These are phyloP conservation scores for Salvelinus fontinalis DNA, from an alignment of 2,113 vertebrate species.

Conservation along the genomic window DNA sequence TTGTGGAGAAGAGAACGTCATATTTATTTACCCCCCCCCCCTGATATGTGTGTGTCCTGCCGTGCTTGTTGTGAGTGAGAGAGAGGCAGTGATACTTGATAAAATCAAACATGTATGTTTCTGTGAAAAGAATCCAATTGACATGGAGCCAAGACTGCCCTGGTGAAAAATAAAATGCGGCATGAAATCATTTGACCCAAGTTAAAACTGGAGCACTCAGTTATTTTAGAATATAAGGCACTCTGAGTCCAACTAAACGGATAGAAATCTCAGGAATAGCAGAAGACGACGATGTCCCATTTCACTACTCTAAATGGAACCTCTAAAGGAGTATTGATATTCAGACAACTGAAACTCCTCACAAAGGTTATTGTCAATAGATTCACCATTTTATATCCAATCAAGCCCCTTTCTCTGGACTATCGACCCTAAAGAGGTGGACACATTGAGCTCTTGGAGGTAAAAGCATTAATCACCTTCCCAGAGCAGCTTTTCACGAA, in stretches of 20 bases:
- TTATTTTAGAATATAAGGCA: slow-evolving; percentile 44
- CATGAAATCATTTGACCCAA: slow-evolving; percentile 37
- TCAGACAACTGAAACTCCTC: slow-evolving; percentile 5
- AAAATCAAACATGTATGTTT: neutral
- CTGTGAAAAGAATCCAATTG: neutral
- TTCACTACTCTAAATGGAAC: slow-evolving; percentile 24
- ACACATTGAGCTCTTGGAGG: too few species aligned
- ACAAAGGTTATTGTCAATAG: neutral
- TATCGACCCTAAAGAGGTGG: neutral
- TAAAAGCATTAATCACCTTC: neutral
- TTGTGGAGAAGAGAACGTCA: neutral
- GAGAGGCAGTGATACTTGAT: neutral
- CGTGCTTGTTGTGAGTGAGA: neutral
- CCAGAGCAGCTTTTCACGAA: too few species aligned
- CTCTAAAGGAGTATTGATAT: neutral
- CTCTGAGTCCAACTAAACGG: neutral
- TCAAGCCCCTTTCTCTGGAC: neutral
- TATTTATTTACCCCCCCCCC: neutral
- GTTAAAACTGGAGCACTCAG: slow-evolving; percentile 43
- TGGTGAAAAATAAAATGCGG: neutral
- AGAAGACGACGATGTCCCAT: slow-evolving; percentile 30
- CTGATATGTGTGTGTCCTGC: neutral
- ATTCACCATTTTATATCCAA: slow-evolving; percentile 12
- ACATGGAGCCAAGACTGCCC: neutral
- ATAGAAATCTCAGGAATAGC: slow-evolving; percentile 49